Percentiles rank a stretch among this genome's conserved stretches.
Evolutionary conservation across 1,140 invertebrate genomes (phyloP).

Genomic region (Phenacoccus solenopsis): DNA sequence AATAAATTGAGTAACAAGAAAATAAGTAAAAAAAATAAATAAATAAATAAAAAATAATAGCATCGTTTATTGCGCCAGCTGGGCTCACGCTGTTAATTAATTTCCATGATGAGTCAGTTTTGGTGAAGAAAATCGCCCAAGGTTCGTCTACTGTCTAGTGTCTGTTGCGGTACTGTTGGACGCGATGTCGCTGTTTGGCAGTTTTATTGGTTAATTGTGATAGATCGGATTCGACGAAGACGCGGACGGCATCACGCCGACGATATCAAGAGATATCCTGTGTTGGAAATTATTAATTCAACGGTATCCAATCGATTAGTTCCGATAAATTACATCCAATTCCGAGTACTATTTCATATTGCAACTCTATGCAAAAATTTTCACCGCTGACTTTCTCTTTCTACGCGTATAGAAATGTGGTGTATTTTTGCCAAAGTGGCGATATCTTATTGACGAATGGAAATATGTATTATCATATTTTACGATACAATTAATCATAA

Average conservation of each 20-base stretch:
- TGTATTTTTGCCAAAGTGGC: background rate
- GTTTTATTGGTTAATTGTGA: no score
- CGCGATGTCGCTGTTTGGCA: no score
- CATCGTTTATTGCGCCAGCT: no score
- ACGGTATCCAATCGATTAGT: background rate
- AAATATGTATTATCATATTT: slow-evolving; percentile 4
- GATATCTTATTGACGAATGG: background rate
- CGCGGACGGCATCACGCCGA: background rate
- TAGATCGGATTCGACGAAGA: background rate
- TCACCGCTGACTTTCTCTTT: background rate
- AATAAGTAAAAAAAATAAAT: no score
- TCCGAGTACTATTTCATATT: background rate
- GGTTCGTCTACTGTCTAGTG: no score
- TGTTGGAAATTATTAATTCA: background rate
- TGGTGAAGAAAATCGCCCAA: no score
- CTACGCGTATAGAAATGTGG: background rate
- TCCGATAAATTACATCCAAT: background rate
- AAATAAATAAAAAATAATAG: no score
- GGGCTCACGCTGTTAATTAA: no score
- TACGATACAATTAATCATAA: background rate
- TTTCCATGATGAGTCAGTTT: no score
- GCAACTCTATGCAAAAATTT: background rate
- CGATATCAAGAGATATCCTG: background rate
- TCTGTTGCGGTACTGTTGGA: no score
- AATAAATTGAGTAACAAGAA: no score